Evolutionary conservation across 2,113 vertebrate genomes (phyloP).

Genomic region (Parus major): DNA sequence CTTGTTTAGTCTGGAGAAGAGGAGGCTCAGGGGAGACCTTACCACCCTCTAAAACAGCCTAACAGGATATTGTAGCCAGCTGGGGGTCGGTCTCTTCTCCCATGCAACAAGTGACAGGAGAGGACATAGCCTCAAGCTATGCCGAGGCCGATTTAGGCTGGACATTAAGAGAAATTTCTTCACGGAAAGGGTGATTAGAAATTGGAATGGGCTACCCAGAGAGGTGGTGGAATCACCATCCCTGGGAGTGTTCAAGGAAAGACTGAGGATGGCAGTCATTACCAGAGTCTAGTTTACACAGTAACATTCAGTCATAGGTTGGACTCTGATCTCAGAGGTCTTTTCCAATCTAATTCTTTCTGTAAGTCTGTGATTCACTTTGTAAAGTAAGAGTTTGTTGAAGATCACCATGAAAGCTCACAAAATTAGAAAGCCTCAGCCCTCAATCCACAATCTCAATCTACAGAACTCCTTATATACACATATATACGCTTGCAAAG

Average conservation of each 20-base stretch:
- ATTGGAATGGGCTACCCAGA: neutral
- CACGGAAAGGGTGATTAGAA: neutral
- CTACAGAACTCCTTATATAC: neutral
- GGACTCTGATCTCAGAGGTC: neutral
- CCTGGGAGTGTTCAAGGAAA: neutral
- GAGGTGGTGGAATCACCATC: neutral
- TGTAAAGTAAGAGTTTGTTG: neutral
- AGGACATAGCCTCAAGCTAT: neutral
- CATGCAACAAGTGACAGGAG: neutral
- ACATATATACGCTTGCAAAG: neutral
- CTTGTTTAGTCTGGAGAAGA: neutral
- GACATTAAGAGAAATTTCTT: neutral
- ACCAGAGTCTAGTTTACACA: neutral
- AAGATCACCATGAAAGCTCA: neutral
- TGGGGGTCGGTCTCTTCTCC: neutral
- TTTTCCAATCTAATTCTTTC: neutral
- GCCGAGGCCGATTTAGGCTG: neutral
- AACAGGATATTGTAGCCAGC: neutral
- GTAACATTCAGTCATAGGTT: too few relatives aligned
- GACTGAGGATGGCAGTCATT: neutral
- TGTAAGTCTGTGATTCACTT: neutral
- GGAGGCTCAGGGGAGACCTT: neutral
- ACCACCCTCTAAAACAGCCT: neutral
- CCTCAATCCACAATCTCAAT: neutral
- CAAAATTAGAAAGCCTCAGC: neutral